A percentile compares a stretch with the other conserved stretches of the same genome.
Evolutionary conservation across 2,113 vertebrate genomes (phyloP).

Genomic region (Neomonachus schauinslandi): DNA sequence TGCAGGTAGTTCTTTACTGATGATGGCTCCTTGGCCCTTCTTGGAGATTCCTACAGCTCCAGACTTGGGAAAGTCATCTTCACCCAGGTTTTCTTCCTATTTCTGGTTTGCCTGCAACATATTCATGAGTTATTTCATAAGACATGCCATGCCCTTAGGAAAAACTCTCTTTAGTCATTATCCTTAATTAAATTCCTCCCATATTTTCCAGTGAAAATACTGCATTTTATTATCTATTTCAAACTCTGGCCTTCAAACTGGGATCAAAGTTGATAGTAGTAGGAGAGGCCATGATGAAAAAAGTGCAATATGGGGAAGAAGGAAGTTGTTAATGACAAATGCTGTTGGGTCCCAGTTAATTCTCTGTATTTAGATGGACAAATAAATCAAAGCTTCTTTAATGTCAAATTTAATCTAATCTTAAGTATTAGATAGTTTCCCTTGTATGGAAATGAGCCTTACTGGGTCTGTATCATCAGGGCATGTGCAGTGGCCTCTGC

Average conservation of each 20-base stretch:
- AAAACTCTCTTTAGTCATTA: constrained; percentile 36
- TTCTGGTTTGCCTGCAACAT: neutral
- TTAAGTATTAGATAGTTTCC: neutral
- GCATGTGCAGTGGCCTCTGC: neutral
- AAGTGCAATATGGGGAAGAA: neutral
- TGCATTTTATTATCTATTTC: neutral
- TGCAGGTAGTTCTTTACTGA: neutral
- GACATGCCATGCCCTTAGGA: neutral
- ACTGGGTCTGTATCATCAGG: neutral
- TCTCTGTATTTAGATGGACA: neutral
- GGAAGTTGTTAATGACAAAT: neutral
- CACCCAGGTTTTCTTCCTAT: neutral
- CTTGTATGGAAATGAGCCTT: neutral
- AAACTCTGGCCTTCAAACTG: constrained; percentile 35
- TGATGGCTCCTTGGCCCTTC: neutral
- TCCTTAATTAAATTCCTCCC: constrained; percentile 4
- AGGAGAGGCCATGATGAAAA: constrained; percentile 5
- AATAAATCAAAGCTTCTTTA: neutral
- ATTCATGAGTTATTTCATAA: constrained; percentile 42
- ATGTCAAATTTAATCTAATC: neutral
- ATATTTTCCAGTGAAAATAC: constrained; percentile 8
- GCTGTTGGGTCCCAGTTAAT: neutral
- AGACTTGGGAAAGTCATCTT: neutral
- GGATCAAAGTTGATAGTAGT: neutral
- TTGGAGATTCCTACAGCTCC: neutral